These are phyloP conservation scores for Helicoverpa armigera DNA, from an alignment of 1,140 invertebrate species.

Conservation along the genomic window DNA sequence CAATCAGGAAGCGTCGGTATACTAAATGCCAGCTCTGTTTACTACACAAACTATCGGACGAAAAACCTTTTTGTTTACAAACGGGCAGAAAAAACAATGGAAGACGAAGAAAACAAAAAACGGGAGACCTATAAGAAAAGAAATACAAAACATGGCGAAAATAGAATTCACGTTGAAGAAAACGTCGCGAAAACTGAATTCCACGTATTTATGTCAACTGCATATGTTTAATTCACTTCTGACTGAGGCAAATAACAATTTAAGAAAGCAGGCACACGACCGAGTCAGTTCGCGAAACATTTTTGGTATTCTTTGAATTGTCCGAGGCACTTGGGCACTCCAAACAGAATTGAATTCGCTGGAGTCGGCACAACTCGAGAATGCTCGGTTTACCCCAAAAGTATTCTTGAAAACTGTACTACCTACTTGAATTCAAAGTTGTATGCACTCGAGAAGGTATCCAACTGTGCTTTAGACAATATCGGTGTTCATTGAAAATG, in stretches of 20 bases:
- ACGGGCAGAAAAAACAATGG: too few species aligned
- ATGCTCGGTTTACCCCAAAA: slow-evolving; percentile 45
- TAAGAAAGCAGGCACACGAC: slow-evolving; percentile 6
- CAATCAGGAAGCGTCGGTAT: slow-evolving; percentile 6
- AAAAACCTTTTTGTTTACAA: neutral
- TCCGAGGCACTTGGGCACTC: slow-evolving; percentile 20
- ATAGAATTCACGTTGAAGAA: neutral
- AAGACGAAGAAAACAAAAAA: too few species aligned
- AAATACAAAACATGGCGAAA: too few species aligned
- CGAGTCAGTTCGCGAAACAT: slow-evolving; percentile 26
- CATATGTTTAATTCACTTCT: neutral
- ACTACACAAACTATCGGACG: neutral
- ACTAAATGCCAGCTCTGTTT: neutral
- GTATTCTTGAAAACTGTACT: slow-evolving; percentile 14
- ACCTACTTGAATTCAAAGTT: slow-evolving; percentile 40
- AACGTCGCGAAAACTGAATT: neutral
- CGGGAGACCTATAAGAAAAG: too few species aligned
- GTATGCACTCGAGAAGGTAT: neutral
- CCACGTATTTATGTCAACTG: neutral
- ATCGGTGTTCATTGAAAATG: neutral
- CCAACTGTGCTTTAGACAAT: neutral
- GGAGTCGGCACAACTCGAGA: slow-evolving; percentile 23
- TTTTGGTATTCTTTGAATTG: slow-evolving; percentile 45
- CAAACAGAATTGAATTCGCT: slow-evolving; percentile 43
- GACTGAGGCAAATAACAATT: neutral